Base-by-base conservation (phyloP, 2,113 vertebrate species). In the Syngnathoides biaculeatus region DNA sequence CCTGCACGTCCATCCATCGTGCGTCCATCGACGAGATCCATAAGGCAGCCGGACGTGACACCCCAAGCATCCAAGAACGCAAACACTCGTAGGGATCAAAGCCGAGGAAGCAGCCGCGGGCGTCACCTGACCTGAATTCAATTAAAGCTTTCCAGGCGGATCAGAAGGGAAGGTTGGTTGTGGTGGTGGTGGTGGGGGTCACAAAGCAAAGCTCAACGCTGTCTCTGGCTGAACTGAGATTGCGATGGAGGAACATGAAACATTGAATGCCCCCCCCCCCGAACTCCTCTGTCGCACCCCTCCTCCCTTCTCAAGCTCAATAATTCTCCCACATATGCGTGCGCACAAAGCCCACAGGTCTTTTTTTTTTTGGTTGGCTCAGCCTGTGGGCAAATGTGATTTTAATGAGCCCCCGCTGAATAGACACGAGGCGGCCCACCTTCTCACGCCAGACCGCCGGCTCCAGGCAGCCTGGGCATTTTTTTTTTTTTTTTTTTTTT, bases 91-190 rank as follows among this genome's bases (percentile, higher is more conserved):
- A 48, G 59, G 80, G 89, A 91, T 91, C 88, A 91, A 90, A 91
- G 86, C 71, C 63, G 72, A 56, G 83, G 80, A 82, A 82, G 66
- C 71, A 45, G 67, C 86, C 79, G 74, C 61, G 72, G 73, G 79
- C 78, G 76, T 89, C 88, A 90, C 86, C 90, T 89, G 89, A 92
- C 86, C 85, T 90, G 87, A 90, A 91, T 91, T 90, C 83, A 88
- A 89, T 91, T 89, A 89, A 88, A 86, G 79, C 84, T 90, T 89
- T 87, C 88, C 85, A 81, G 81, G 82, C 68, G 78, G 83, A 89
- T 87, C 83, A 91, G 75, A 86, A 52, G 48, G 47, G 30, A 19
- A 30, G 42, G 62, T 26, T 24, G 40, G n/a, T n/a, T n/a, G n/a
- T n/a, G n/a, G n/a, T n/a, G n/a, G n/a, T n/a, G n/a, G n/a, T n/a